These are phyloP conservation scores for Eristalis arbustorum DNA, from an alignment of 2,888 invertebrate species.

Conservation along the genomic window DNA sequence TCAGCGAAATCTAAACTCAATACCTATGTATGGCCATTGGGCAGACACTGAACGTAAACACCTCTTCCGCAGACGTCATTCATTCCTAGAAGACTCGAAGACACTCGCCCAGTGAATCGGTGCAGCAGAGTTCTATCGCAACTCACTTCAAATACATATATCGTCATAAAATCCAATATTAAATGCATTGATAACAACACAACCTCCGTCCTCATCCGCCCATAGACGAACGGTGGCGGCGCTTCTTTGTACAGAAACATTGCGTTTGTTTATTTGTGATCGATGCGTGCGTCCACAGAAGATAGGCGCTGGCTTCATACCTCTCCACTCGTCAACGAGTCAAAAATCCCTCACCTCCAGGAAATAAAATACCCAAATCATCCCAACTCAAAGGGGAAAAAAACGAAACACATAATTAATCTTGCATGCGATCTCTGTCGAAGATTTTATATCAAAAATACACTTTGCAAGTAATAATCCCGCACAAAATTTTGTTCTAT, in stretches of 20 bases:
- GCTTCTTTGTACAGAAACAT: constrained; percentile 38
- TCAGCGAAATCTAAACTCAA: not conserved
- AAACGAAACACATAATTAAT: constrained; percentile 13
- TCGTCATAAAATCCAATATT: constrained; percentile 35
- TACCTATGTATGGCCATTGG: not conserved
- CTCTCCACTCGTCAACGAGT: not conserved
- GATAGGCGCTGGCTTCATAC: not conserved
- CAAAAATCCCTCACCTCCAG: constrained; percentile 12
- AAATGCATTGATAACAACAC: constrained; percentile 35
- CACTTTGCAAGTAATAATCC: not conserved
- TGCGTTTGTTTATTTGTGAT: constrained; percentile 57
- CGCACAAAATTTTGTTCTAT: constrained; percentile 30
- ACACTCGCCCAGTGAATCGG: constrained; percentile 7
- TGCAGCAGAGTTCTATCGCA: constrained; percentile 16
- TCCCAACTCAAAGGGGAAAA: not conserved
- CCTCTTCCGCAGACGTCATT: not conserved
- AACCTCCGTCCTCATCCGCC: not conserved
- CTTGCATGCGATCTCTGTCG: not conserved
- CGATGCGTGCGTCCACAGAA: constrained; percentile 42
- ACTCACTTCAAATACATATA: not conserved
- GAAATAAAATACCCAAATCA: not conserved
- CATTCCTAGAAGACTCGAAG: not conserved
- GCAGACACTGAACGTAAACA: not conserved
- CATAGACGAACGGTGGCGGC: not conserved
- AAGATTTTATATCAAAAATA: constrained; percentile 1